These are phyloP conservation scores for Vulpes ferrilata DNA, from an alignment of 2,113 vertebrate genomes.

Conservation along the genomic window DNA sequence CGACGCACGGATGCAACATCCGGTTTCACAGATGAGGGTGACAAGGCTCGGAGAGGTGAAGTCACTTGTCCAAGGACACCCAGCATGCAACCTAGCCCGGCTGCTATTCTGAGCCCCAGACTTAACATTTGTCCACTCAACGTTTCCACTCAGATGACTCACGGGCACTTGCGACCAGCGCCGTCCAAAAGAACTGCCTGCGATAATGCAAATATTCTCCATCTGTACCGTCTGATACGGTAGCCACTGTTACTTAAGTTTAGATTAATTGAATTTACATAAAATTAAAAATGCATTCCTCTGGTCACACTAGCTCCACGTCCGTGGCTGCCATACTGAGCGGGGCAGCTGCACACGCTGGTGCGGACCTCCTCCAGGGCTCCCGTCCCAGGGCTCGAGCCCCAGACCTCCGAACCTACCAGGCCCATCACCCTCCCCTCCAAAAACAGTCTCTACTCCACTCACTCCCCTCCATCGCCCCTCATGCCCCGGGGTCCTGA, in stretches of 20 bases:
- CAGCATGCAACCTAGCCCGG: background rate
- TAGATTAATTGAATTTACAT: background rate
- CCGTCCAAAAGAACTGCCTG: too few species aligned
- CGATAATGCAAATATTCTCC: background rate
- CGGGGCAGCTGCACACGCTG: background rate
- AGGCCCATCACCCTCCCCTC: background rate
- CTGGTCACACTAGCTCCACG: background rate
- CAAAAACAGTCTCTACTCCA: background rate
- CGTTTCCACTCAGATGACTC: background rate
- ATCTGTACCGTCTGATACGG: background rate
- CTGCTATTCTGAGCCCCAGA: background rate
- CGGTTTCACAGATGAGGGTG: background rate
- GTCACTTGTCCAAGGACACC: background rate
- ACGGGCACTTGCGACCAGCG: background rate
- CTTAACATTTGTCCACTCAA: accelerated
- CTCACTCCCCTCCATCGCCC: background rate
- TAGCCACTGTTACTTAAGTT: background rate
- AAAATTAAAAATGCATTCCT: background rate
- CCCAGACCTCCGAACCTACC: background rate
- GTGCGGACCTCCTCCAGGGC: background rate
- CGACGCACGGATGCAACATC: accelerated
- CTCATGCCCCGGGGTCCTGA: too few species aligned
- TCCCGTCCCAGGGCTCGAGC: background rate
- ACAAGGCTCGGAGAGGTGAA: background rate
- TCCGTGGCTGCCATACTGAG: background rate